Evolutionary conservation across 2,113 vertebrate species (phyloP).

Genomic region (Microcebus tavaratra): DNA sequence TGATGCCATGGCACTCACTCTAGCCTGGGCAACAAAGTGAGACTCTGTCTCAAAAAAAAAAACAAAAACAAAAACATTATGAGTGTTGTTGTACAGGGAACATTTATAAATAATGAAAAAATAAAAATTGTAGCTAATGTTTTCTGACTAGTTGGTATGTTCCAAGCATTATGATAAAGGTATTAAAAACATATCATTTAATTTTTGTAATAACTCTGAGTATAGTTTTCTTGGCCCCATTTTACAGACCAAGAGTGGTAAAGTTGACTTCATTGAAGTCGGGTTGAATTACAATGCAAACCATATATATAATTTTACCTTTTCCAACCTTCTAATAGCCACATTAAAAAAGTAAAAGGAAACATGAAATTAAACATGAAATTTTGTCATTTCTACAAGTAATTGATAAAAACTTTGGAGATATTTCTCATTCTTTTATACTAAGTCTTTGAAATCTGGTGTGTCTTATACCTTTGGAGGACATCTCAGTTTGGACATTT

Average conservation of each 20-base stretch:
- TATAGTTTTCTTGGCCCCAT: neutral
- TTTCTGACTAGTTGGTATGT: neutral
- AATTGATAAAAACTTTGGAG: neutral
- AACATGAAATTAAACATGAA: neutral
- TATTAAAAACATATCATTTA: neutral
- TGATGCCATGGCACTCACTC: too few species aligned
- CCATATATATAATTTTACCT: neutral
- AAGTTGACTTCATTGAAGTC: neutral
- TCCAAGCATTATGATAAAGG: neutral
- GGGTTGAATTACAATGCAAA: slow-evolving; percentile 13
- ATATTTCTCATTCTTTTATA: neutral
- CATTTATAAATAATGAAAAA: neutral
- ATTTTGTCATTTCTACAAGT: neutral
- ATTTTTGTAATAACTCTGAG: neutral
- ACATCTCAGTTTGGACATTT: neutral
- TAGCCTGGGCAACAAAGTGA: too few species aligned
- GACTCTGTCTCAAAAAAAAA: too few species aligned
- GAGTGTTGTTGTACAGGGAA: neutral
- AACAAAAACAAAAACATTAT: neutral
- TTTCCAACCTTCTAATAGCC: slow-evolving; percentile 39
- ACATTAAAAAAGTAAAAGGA: neutral
- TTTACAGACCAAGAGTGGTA: neutral
- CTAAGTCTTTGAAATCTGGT: neutral
- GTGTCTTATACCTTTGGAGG: neutral
- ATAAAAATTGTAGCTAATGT: neutral